These are phyloP conservation scores for Pocillopora verrucosa DNA, from an alignment of 64 coral and sea anemone species.

Conservation along the genomic window DNA sequence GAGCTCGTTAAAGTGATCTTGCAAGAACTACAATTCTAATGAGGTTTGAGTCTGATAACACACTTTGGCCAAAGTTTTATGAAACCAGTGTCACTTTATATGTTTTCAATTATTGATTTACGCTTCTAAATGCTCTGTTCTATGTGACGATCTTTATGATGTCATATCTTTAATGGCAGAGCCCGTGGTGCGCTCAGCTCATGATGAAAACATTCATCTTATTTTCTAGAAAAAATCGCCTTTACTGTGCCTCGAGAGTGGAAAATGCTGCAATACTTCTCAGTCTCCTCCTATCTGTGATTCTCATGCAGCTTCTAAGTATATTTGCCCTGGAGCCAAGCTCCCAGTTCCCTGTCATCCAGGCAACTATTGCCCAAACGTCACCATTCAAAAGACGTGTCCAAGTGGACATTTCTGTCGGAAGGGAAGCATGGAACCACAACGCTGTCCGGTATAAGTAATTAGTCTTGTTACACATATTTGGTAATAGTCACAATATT, in stretches of 20 bases:
- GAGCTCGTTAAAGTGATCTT: too few species aligned
- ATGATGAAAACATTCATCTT: not conserved
- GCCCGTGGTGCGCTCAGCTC: not conserved
- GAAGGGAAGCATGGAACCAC: constrained; percentile 19
- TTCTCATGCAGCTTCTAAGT: not conserved
- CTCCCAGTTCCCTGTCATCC: not conserved
- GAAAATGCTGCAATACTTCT: constrained; percentile 37
- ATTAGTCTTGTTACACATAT: not conserved
- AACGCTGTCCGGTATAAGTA: constrained; percentile 26
- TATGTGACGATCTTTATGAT: too few species aligned
- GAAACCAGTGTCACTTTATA: too few species aligned
- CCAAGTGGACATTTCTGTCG: constrained; percentile 28
- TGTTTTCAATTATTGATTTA: too few species aligned
- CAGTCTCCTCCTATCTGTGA: constrained; percentile 5
- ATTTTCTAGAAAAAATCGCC: constrained; percentile 22
- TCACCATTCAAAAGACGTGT: constrained; percentile 22
- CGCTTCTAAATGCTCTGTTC: too few species aligned
- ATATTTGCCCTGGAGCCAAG: constrained; percentile 15
- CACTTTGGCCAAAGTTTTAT: too few species aligned
- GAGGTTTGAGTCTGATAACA: too few species aligned
- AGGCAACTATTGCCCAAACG: constrained; percentile 29
- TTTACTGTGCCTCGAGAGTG: not conserved
- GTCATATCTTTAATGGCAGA: not conserved
- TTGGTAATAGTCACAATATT: too few species aligned
- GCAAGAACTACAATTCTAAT: too few species aligned